A percentile compares a stretch with the other conserved stretches of the same genome.
phyloP scores from a whole-genome alignment of 2,888 invertebrate species.

The Halocaridina rubra region DNA sequence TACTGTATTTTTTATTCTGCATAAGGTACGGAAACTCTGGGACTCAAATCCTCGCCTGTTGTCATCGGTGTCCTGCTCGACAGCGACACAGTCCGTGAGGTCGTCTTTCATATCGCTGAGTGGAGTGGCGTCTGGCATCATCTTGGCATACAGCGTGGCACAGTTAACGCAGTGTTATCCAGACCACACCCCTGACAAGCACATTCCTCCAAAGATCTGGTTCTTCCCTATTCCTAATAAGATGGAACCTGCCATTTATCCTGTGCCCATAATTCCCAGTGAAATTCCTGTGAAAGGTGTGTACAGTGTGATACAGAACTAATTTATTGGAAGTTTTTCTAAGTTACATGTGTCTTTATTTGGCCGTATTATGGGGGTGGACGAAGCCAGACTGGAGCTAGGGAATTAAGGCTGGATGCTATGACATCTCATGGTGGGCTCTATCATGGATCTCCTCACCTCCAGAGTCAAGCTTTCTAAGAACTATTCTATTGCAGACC shows the following conservation, averaged over 20 bases:
- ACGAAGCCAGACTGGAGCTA: no score
- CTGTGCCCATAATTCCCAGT: conserved; percentile 1
- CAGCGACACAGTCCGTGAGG: conserved; percentile 52
- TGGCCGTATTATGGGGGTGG: no score
- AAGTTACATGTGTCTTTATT: no score
- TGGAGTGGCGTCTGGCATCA: conserved; percentile 62
- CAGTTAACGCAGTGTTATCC: conserved; percentile 61
- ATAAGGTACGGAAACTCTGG: conserved; percentile 61
- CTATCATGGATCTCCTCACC: no score
- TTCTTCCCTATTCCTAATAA: conserved; percentile 57
- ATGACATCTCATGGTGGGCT: no score
- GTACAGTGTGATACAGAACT: no score
- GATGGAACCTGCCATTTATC: not conserved
- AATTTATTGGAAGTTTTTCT: no score
- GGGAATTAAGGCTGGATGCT: no score
- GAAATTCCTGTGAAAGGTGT: conserved; percentile 39
- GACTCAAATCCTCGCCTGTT: conserved; percentile 63
- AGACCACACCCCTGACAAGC: conserved; percentile 24
- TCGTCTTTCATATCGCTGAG: conserved; percentile 63
- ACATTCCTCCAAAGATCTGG: conserved; percentile 52
- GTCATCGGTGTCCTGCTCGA: conserved; percentile 51
- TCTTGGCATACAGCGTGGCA: conserved; percentile 59
- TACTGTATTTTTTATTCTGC: not conserved
- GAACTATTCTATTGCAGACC: no score
- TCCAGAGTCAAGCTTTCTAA: no score